A percentile compares a stretch with the other conserved stretches of the same genome.
Evolutionary conservation across 2,113 vertebrate species (phyloP).

Genomic region (Lasiurus cinereus): DNA sequence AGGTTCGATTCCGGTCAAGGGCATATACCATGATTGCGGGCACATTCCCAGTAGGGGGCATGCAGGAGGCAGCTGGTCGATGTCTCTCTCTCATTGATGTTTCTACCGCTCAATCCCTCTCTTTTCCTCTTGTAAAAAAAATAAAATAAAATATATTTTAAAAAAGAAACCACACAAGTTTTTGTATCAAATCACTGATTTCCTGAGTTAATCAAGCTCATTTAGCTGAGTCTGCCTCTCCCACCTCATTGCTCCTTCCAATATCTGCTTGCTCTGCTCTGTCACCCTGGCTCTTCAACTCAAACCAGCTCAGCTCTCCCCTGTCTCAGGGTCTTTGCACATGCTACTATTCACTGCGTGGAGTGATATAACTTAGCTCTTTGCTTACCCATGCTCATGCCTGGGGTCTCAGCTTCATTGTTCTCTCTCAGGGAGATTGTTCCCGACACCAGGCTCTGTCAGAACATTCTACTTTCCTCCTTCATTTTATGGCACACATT

Average conservation of each 20-base stretch:
- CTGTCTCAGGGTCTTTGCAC: not conserved
- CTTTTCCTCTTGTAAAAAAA: no score
- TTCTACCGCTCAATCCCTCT: no score
- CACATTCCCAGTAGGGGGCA: no score
- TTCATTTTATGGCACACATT: not conserved
- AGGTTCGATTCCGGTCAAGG: no score
- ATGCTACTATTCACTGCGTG: not conserved
- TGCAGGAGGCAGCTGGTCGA: no score
- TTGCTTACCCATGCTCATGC: not conserved
- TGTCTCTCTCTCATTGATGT: no score
- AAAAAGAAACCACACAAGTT: not conserved
- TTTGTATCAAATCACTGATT: slow-evolving; percentile 9
- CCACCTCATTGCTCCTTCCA: not conserved
- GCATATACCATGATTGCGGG: no score
- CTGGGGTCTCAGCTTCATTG: not conserved
- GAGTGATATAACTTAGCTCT: not conserved
- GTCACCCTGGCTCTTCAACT: not conserved
- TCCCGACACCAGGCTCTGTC: not conserved
- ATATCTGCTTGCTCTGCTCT: not conserved
- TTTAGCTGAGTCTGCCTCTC: not conserved
- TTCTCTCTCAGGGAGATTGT: not conserved
- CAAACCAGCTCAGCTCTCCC: not conserved
- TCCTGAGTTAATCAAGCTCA: not conserved
- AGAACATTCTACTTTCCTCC: not conserved
- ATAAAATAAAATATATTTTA: no score